Percentiles rank a stretch among this genome's conserved stretches.
Evolutionary conservation across 2,797 vertebrate species (phyloP).

Genomic region (Lemur catta): DNA sequence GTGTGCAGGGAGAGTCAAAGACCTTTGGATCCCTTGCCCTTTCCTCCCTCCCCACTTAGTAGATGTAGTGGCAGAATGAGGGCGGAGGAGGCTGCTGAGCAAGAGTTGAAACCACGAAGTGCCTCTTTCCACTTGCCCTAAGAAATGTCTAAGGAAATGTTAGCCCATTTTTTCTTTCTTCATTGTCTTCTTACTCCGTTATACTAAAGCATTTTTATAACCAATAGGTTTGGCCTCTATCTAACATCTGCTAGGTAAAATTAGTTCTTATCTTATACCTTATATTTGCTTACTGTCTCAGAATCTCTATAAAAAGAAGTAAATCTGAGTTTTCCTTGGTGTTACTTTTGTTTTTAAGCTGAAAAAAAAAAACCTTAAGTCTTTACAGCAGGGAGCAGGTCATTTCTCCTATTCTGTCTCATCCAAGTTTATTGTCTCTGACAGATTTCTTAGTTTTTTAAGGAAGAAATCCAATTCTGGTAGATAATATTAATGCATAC

Average conservation of each 20-base stretch:
- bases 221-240: neutral
- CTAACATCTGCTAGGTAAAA: neutral
- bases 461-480: slow-evolving; percentile 19
- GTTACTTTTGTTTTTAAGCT: slow-evolving; percentile 43
- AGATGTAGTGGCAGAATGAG: neutral
- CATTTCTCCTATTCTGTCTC: neutral
- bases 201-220: neutral
- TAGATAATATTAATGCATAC: neutral
- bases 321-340: neutral
- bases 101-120: neutral
- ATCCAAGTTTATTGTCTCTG: neutral
- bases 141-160: neutral
- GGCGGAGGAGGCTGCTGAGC: neutral
- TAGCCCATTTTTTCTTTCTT: neutral
- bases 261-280: neutral
- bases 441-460: slow-evolving; percentile 4
- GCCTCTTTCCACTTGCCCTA: neutral
- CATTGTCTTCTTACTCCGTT: neutral
- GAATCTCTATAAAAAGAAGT: neutral
- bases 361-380: slow-evolving; percentile 11
- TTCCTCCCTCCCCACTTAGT: neutral
- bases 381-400: neutral
- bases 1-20: neutral
- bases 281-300: neutral
- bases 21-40: neutral